phyloP scores from a whole-genome alignment of 2,888 invertebrate species.

The Metalampra italica region DNA sequence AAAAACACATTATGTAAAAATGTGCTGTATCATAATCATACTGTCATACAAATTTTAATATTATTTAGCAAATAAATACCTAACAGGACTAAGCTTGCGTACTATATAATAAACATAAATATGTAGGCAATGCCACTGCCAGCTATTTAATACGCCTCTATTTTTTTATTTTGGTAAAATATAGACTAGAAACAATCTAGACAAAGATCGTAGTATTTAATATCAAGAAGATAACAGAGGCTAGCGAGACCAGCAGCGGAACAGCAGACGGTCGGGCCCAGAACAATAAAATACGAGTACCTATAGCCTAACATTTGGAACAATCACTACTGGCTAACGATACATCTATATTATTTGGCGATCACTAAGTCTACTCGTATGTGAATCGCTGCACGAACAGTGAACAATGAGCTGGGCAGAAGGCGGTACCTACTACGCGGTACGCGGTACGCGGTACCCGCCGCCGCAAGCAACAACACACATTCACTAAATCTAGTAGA shows the following conservation, averaged over 20 bases:
- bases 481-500: slow-evolving; percentile 50
- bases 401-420: slow-evolving; percentile 25
- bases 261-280: slow-evolving; percentile 38
- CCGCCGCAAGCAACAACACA: slow-evolving; percentile 38
- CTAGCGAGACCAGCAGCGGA: not conserved
- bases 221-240: not conserved
- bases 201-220: not conserved
- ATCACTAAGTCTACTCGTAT: slow-evolving; percentile 67
- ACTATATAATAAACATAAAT: too few relatives aligned
- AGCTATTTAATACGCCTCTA: too few relatives aligned
- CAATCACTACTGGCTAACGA: slow-evolving; percentile 74
- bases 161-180: not conserved
- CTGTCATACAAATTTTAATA: too few relatives aligned
- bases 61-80: too few relatives aligned
- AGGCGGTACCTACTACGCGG: slow-evolving; percentile 5
- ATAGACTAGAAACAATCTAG: not conserved
- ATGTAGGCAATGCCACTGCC: too few relatives aligned
- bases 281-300: slow-evolving; percentile 44
- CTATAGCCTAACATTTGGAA: slow-evolving; percentile 77
- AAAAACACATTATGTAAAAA: too few relatives aligned
- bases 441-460: slow-evolving; percentile 7
- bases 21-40: too few relatives aligned
- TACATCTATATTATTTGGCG: slow-evolving; percentile 76
- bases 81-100: too few relatives aligned
- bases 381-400: slow-evolving; percentile 54